Conservation (phyloP, 1,140 invertebrate genomes). For the Elysia chlorotica region DNA sequence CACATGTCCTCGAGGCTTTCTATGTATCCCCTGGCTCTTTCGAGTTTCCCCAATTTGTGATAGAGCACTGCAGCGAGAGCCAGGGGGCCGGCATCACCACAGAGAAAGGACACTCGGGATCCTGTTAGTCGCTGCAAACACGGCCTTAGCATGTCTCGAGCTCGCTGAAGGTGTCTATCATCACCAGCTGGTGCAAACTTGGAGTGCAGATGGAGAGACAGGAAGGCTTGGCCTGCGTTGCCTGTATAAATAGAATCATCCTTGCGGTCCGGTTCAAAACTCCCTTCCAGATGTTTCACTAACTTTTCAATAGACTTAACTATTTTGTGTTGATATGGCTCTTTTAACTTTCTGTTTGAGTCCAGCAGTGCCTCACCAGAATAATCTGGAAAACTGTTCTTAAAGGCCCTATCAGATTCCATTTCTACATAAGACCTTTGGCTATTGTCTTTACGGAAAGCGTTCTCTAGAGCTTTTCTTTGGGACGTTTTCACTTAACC, state of each 20-base stretch:
- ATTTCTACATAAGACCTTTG: no score
- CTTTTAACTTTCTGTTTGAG: background rate
- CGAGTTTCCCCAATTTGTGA: conserved; percentile 58
- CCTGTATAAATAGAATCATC: conserved; percentile 16
- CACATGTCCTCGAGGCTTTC: conserved; percentile 11
- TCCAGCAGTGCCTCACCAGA: background rate
- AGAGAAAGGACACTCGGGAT: conserved; percentile 72
- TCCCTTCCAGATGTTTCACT: background rate
- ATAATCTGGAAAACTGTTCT: conserved; percentile 10
- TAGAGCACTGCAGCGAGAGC: conserved; percentile 73
- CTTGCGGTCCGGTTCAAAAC: conserved; percentile 4
- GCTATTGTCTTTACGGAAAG: no score
- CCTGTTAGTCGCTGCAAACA: conserved; percentile 62
- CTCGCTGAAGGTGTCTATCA: conserved; percentile 59
- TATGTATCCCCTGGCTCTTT: conserved; percentile 44
- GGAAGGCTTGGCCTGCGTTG: conserved; percentile 63
- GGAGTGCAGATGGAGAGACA: conserved; percentile 65
- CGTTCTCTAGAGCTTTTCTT: no score
- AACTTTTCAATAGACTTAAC: background rate
- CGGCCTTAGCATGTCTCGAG: conserved; percentile 62
- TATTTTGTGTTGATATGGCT: background rate
- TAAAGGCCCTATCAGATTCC: background rate
- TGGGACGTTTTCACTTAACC: no score
- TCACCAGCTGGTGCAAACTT: conserved; percentile 34
- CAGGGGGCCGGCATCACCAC: conserved; percentile 78